Evolutionary conservation across 2,888 invertebrate genomes (phyloP), one percentile per base, ranked within the genome.

Genomic region (Liodrosophila aerea): DNA sequence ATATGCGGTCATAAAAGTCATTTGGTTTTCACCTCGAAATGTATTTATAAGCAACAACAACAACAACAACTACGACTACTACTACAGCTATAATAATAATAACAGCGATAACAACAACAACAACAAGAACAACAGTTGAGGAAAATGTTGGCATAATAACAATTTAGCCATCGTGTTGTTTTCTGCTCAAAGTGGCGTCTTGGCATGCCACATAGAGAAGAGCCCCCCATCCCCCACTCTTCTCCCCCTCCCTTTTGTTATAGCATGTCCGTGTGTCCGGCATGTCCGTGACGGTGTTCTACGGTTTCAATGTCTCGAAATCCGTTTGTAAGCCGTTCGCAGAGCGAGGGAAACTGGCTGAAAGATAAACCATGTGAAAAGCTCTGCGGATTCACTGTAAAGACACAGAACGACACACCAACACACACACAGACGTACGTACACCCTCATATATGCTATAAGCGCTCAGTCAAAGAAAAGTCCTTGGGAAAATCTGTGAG

Each of bases 1-100:
- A 46, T 68, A 47, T 63, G 73, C 59, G 71, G 61, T 54, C 57
- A 59, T 68, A 60, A 76, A 74, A 74, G 76, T 63, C 77, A 77
- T 74, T 76, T 76, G 58, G 51, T 61, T 76, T 63, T 62, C 77
- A 70, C 74, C 62, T 77, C 61, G 44, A 64, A 76, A 73, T 76
- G 62, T 69, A 64, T 76, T 73, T 76, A 64, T 60, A 67, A 73
- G 36, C 60, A 70, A 60, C 60, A 70, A 40, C 63, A 22, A 22
- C 22, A 22, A 22, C 22, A 22, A 22, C 22, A 22, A 5, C 22
- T 4, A 22, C 22, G 5, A 22, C 22, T 4, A 30, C 9, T 5
- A 30, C 7, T 30, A n/a, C 30, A 30, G n/a, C 30, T 5, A n/a
- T 7, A 30, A 30, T 11, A 5, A 7, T 1, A n/a, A 4, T 12